Percentiles rank a stretch among this genome's conserved stretches.
Evolutionary conservation across 2,797 vertebrate species (phyloP).

Genomic region (Helicolenus hilgendorfi): DNA sequence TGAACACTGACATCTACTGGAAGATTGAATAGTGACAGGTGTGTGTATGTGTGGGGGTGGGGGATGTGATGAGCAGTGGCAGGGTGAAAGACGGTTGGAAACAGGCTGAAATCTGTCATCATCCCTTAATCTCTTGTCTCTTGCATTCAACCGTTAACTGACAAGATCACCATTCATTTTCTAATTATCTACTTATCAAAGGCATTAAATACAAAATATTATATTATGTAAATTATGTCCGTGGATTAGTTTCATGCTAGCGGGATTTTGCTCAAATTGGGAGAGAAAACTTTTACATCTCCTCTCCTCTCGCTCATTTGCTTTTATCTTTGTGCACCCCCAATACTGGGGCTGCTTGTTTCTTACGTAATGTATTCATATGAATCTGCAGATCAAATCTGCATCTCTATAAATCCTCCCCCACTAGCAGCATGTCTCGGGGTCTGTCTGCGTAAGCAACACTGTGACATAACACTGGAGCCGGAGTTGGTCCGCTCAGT

Average conservation of each 20-base stretch:
- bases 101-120: constrained; percentile 16
- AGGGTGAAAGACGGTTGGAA: constrained; percentile 3
- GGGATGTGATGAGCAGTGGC: neutral
- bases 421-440: neutral
- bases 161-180: neutral
- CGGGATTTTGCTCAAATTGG: neutral
- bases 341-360: neutral
- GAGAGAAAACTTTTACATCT: neutral
- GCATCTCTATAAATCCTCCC: constrained; percentile 53
- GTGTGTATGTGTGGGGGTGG: neutral
- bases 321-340: neutral
- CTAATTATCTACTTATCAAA: neutral
- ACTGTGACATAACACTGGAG: constrained; percentile 47
- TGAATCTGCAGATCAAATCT: constrained; percentile 52
- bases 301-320: neutral
- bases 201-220: neutral
- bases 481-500: neutral
- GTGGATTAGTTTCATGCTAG: neutral
- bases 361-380: constrained; percentile 36
- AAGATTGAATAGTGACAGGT: neutral
- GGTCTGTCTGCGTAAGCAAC: neutral
- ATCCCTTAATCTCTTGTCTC: constrained; percentile 35
- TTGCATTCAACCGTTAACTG: neutral
- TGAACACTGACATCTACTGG: constrained; percentile 71
- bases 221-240: neutral